Conservation (phyloP, 2,113 vertebrate genomes). For the Dasyornis broadbenti region DNA sequence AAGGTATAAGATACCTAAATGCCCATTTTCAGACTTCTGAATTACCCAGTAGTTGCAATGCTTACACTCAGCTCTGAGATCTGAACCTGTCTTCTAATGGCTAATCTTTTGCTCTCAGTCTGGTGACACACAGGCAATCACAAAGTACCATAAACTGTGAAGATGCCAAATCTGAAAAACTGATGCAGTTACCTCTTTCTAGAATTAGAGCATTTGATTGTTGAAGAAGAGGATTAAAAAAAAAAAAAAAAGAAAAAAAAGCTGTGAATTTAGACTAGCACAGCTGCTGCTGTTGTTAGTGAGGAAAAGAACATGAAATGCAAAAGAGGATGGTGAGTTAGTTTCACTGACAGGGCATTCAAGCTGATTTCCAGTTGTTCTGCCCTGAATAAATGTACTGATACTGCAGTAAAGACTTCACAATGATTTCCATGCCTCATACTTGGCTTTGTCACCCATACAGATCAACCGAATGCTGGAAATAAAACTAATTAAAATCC, state of each 20-base stretch:
- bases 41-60: background rate
- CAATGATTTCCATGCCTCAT: background rate
- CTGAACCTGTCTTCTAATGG: background rate
- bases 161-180: background rate
- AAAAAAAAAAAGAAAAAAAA: background rate
- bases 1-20: background rate
- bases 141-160: background rate
- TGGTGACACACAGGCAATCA: background rate
- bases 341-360: background rate
- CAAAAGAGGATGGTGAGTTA: background rate
- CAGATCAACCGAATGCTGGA: background rate
- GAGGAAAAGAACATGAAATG: conserved; percentile 9
- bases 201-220: background rate
- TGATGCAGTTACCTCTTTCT: background rate
- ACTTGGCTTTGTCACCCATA: background rate
- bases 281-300: conserved; percentile 7
- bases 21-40: background rate
- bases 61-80: background rate
- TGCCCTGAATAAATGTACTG: conserved; percentile 1
- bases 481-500: conserved; percentile 56
- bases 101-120: background rate
- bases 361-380: conserved; percentile 39
- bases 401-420: background rate
- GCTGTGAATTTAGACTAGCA: background rate
- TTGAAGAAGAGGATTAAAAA: background rate